Conservation (phyloP, 2,113 vertebrate species). For the Alces alces region DNA sequence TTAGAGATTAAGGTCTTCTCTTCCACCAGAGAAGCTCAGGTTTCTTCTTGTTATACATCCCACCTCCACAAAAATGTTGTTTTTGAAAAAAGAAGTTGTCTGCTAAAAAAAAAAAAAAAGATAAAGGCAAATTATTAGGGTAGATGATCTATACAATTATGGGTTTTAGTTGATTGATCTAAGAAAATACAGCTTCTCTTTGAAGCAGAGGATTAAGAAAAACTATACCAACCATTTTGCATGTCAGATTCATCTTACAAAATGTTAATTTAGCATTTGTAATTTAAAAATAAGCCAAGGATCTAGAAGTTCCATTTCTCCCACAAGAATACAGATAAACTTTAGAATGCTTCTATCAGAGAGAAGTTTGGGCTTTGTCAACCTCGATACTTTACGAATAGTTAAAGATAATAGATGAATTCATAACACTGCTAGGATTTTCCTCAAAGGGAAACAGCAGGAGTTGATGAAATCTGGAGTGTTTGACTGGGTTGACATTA, state of each 20-base stretch:
- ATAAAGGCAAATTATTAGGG: neutral
- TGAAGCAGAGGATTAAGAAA: slow-evolving; percentile 28
- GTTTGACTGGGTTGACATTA: neutral
- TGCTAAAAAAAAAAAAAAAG: neutral
- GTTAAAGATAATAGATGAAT: slow-evolving; percentile 47
- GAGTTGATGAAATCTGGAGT: neutral
- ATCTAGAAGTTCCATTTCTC: slow-evolving; percentile 43
- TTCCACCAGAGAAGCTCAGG: neutral
- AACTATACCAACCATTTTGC: neutral
- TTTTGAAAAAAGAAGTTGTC: neutral
- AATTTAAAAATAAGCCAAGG: slow-evolving; percentile 58
- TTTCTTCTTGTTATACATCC: neutral
- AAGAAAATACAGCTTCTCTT: slow-evolving; percentile 17
- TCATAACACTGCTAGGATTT: slow-evolving; percentile 27
- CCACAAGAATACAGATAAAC: slow-evolving; percentile 36
- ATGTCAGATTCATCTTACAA: slow-evolving; percentile 42
- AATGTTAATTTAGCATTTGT: slow-evolving; percentile 66
- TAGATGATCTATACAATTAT: neutral
- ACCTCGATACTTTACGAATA: slow-evolving; percentile 8
- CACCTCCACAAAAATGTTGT: neutral
- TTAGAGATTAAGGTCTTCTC: neutral
- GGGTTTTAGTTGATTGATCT: neutral
- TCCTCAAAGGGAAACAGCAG: slow-evolving; percentile 24
- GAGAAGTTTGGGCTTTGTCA: slow-evolving; percentile 47
- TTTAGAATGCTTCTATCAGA: slow-evolving; percentile 51